Evolutionary conservation across 2,113 vertebrate genomes (phyloP), one percentile per base, ranked within the genome.

Genomic region (Megaceryle torquata): DNA sequence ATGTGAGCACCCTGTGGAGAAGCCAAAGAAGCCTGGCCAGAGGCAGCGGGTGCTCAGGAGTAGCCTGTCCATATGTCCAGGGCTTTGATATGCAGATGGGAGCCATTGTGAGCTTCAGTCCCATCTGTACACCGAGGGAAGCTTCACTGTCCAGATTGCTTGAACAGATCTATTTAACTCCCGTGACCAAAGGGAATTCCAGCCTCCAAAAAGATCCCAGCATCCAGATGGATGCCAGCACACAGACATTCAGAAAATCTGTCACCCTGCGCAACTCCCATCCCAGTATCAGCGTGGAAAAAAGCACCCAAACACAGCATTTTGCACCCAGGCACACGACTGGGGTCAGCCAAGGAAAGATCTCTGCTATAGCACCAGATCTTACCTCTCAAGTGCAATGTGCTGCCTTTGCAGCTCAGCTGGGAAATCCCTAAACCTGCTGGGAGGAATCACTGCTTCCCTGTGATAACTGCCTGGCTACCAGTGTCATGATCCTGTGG

Each of bases 11-110:
- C 41, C 51, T 2, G 4, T 4, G 6, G 11, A 93, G 59, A 56
- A 44, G 82, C 29, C 20, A 43, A 24, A 60, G 26, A 39, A 96
- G 90, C 39, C 56, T 15, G 2, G 3, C 5, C n/a, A 57, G 76
- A 83, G 57, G 54, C 63, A 61, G 57, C 0, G 25, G 22, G 50
- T 64, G 53, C 43, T 26, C 2, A 7, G 61, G 50, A 82, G 59
- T 77, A 28, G 41, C 41, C 76, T 60, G 88, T 56, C 93, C 95
- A 88, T 96, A 95, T 94, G 91, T 61, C 82, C 83, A 88, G 60
- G 85, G 82, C 76, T 96, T 97, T 96, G 79, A 95, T 95, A 96
- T 95, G 96, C 93, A 96, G 94, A 96, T 96, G 4, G 18, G 1
- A 83, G 53, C 82, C 88, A 94, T 94, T 97, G 95, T 97, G 90